These are phyloP conservation scores for Mirza zaza DNA, from an alignment of 2,113 vertebrate species.

Conservation along the genomic window DNA sequence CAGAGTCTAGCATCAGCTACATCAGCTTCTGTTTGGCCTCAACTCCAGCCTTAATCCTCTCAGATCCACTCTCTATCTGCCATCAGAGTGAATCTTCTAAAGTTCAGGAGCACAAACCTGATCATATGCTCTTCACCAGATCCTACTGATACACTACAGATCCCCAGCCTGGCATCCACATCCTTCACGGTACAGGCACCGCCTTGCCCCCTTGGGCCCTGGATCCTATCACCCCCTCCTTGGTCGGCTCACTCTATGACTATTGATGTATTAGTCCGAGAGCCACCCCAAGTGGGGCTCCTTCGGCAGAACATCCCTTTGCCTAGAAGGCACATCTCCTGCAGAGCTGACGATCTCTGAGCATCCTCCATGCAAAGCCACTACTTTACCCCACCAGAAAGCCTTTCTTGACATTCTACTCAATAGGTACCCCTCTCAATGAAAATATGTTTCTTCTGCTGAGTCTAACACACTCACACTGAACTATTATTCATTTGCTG, in stretches of 20 bases:
- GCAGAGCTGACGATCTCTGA: background rate
- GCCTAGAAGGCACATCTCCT: background rate
- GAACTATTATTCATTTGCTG: background rate
- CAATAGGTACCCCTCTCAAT: background rate
- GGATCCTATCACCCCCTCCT: background rate
- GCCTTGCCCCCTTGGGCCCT: background rate
- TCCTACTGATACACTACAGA: too few relatives aligned
- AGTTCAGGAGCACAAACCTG: background rate
- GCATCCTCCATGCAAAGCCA: background rate
- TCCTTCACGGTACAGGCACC: too few relatives aligned
- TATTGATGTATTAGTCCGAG: background rate
- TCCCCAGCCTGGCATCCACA: background rate
- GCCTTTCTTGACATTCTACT: background rate
- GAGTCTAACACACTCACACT: background rate
- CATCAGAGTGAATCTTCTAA: background rate
- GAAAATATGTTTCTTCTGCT: background rate
- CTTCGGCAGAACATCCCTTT: background rate
- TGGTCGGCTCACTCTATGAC: background rate
- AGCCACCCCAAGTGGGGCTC: too few relatives aligned
- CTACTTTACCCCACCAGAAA: background rate
- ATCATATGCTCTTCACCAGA: background rate
- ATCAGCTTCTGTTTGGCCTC: background rate
- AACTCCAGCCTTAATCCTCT: background rate
- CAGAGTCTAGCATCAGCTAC: rapidly evolving
- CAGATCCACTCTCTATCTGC: background rate